Percentiles rank a stretch among this genome's conserved stretches.
Evolutionary conservation across 2,797 vertebrate species (phyloP).

Genomic region (Amblyraja radiata): DNA sequence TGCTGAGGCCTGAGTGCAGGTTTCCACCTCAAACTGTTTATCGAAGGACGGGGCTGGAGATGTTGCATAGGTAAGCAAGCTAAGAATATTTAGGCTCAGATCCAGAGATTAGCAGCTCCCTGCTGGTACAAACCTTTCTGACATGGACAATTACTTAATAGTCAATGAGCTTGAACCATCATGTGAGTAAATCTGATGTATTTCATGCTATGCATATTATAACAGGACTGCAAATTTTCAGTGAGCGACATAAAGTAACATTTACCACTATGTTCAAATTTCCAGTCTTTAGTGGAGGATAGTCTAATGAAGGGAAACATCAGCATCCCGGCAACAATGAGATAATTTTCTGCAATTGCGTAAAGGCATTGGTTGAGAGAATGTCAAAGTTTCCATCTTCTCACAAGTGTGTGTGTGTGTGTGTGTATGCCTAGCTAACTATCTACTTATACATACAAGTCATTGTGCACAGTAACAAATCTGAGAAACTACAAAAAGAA

Average conservation of each 20-base stretch:
- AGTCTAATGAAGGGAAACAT: not conserved
- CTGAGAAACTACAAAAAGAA: not conserved
- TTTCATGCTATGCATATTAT: not conserved
- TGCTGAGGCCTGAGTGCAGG: not conserved
- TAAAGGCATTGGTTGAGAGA: not conserved
- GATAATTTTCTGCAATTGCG: not conserved
- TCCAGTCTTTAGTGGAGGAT: not conserved
- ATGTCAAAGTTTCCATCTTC: not conserved
- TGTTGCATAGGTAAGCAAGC: conserved; percentile 24
- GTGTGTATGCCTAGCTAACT: too few relatives aligned
- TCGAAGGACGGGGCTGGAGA: not conserved
- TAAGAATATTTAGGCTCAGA: not conserved
- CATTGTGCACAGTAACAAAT: not conserved
- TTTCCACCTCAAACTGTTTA: not conserved
- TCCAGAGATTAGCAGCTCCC: conserved; percentile 16
- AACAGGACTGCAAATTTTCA: not conserved
- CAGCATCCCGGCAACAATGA: not conserved
- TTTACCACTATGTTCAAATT: not conserved
- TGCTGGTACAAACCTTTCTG: not conserved
- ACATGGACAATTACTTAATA: conserved; percentile 23
- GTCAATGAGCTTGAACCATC: not conserved
- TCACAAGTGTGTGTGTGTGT: not conserved
- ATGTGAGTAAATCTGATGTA: not conserved
- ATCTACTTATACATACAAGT: not conserved
- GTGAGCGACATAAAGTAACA: not conserved